Base-by-base conservation (phyloP, 2,888 invertebrate genomes). In the Oscheius sp. region DNA sequence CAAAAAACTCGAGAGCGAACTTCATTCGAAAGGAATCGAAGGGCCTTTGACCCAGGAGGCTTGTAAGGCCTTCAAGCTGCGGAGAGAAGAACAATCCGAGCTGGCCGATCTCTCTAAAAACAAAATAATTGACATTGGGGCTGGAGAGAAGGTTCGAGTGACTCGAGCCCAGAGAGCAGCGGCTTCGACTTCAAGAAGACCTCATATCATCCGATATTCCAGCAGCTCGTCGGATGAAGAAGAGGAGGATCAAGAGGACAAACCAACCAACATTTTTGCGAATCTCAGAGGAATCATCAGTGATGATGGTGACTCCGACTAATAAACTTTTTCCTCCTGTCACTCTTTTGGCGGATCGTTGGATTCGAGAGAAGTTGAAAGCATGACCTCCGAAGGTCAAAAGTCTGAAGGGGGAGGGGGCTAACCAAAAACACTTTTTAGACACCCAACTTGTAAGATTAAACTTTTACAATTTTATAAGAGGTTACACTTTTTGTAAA, bases 91-190 rank as follows among this genome's bases (percentile, higher is more conserved):
- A n/a, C 39, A 65, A 29, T 31, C n/a, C 5, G 65, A 65, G 42
- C 31, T 65, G 31, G 65, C 65, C 20, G 65, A 65, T 15, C 42
- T 65, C 2, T 34, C 65, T 15, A 53, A 25, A 29, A 65, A 65
- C 25, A 33, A 15, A 17, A 65, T 65, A n/a, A 39, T 65, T 27
- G 65, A 65, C 37, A 42, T 55, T 52, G 65, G 65, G 50, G 50
- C 48, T 2, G 64, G 64, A 46, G 64, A 48, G 15, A 48, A 50
- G 23, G 34, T 33, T 5, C 48, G 64, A 10, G 64, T 64, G 10
- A 64, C 64, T 31, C 64, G 64, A 5, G 50, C 48, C 15, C 29
- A 50, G 20, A 27, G 64, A 20, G 64, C 64, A 3, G 64, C 64
- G 6, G 64, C 50, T 8, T 23, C 48, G n/a, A 33, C 63, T 1